These are phyloP conservation scores for Battus philenor DNA, from an alignment of 1,140 invertebrate species.

Conservation along the genomic window DNA sequence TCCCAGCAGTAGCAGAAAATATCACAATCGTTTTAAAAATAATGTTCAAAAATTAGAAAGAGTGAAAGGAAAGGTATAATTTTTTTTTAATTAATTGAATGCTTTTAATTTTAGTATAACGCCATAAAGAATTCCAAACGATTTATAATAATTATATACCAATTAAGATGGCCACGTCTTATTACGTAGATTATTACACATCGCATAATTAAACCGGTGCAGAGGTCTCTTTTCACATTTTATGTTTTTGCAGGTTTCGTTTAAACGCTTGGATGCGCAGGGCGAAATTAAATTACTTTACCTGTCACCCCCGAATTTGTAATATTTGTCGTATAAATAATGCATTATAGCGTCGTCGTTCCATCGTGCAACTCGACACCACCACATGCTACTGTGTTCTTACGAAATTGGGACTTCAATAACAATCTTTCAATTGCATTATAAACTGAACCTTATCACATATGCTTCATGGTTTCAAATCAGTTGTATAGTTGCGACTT, in stretches of 20 bases:
- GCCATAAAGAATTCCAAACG: no score
- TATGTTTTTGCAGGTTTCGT: not conserved
- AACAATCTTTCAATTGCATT: conserved; percentile 11
- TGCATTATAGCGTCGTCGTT: conserved; percentile 37
- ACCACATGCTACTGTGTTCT: conserved; percentile 39
- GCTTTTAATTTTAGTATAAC: no score
- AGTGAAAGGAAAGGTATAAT: no score
- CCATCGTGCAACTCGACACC: conserved; percentile 37
- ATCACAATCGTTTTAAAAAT: no score
- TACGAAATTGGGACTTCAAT: conserved; percentile 35
- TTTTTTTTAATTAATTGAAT: no score
- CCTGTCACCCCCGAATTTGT: conserved; percentile 2
- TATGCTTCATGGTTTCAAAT: conserved; percentile 16
- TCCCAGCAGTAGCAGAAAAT: no score
- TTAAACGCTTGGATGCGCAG: not conserved
- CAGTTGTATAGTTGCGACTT: not conserved
- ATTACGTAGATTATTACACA: no score
- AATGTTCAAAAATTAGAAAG: no score
- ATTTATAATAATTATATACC: no score
- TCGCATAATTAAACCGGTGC: no score
- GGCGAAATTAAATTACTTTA: conserved; percentile 4
- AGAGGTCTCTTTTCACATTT: no score
- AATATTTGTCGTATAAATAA: conserved; percentile 18
- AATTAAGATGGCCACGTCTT: no score
- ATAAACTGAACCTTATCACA: conserved; percentile 21